Evolutionary conservation across 2,797 vertebrate genomes (phyloP).

Genomic region (Sandelia bainsii): DNA sequence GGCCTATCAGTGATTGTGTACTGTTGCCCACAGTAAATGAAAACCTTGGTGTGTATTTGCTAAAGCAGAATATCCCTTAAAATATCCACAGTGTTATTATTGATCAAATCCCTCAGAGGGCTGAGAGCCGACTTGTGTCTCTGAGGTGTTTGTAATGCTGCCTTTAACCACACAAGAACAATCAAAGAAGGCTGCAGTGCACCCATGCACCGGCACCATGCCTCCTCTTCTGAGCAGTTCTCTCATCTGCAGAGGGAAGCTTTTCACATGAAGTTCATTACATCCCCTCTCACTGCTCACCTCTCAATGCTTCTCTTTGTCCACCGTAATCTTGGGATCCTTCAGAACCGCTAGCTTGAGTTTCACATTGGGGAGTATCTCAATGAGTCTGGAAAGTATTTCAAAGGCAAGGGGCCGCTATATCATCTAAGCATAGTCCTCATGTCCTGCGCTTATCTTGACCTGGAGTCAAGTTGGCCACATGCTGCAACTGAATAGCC

Average conservation of each 20-base stretch:
- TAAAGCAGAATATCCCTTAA: slow-evolving; percentile 24
- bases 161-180: slow-evolving; percentile 59
- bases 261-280: slow-evolving; percentile 83
- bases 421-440: slow-evolving; percentile 77
- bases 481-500: slow-evolving; percentile 72
- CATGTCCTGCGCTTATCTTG: slow-evolving; percentile 80
- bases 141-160: slow-evolving; percentile 52
- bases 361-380: slow-evolving; percentile 84
- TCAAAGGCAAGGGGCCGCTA: slow-evolving; percentile 80
- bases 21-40: slow-evolving; percentile 39
- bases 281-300: slow-evolving; percentile 75
- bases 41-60: not conserved
- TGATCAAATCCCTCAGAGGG: slow-evolving; percentile 41
- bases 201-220: slow-evolving; percentile 44
- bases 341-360: slow-evolving; percentile 81
- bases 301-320: slow-evolving; percentile 86
- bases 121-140: slow-evolving; percentile 18
- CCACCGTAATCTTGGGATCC: slow-evolving; percentile 79
- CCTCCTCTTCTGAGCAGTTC: slow-evolving; percentile 64
- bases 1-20: slow-evolving; percentile 24
- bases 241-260: slow-evolving; percentile 79
- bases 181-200: slow-evolving; percentile 62
- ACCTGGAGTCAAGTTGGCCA: slow-evolving; percentile 78
- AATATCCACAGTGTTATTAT: slow-evolving; percentile 31
- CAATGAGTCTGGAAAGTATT: slow-evolving; percentile 81